Conservation (phyloP, 92 coral and sea anemone genomes). For the Ricordea florida region DNA sequence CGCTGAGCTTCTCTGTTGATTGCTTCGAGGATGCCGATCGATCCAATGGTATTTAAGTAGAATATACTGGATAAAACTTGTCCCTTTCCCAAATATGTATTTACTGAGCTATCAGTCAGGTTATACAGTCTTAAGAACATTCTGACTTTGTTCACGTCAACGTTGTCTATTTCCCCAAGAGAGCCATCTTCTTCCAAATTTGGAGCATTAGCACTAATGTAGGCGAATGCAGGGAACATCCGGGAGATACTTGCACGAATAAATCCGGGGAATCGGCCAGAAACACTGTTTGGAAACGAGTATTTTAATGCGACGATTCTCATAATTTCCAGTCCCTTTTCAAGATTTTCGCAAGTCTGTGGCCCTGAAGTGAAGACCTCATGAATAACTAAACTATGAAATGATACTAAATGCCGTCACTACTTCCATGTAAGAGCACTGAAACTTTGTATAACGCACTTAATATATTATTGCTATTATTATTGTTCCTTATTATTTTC, state of each 20-base stretch:
- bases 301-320: conserved; percentile 36
- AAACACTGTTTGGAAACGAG: conserved; percentile 61
- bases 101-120: not conserved
- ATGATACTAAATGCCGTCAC: no score
- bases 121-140: conserved; percentile 37
- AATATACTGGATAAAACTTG: not conserved
- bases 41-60: conserved; percentile 52
- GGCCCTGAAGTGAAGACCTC: no score
- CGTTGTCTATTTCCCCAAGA: not conserved
- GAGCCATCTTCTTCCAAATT: not conserved
- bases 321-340: conserved; percentile 22
- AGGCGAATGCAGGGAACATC: conserved; percentile 60
- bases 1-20: not conserved
- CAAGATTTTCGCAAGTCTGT: conserved; percentile 22
- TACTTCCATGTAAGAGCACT: no score
- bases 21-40: conserved; percentile 7
- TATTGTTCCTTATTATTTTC: no score
- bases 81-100: conserved; percentile 11
- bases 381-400: no score
- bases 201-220: conserved; percentile 35
- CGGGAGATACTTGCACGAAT: not conserved
- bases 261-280: conserved; percentile 75
- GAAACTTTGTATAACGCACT: no score
- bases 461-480: no score
- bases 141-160: not conserved